Percentiles rank a stretch among this genome's conserved stretches.
These are phyloP conservation scores for Spialia ferax DNA, from an alignment of 2,888 invertebrate species.

Conservation along the genomic window DNA sequence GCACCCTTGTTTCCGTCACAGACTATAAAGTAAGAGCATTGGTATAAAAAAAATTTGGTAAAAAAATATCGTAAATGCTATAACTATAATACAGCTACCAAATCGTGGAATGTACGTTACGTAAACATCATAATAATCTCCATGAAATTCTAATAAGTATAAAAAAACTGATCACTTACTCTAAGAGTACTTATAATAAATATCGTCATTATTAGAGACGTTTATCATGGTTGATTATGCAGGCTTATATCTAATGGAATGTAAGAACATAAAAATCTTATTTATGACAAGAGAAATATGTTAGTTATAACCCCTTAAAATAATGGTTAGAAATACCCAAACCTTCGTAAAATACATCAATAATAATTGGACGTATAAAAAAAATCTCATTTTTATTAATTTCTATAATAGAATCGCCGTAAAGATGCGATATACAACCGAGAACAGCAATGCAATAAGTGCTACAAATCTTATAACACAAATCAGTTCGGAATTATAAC, in stretches of 20 bases:
- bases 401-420: conserved; percentile 31
- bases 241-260: conserved; percentile 78
- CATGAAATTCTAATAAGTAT: conserved; percentile 54
- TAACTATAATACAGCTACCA: conserved; percentile 75
- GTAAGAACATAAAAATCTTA: conserved; percentile 60
- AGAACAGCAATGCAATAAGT: conserved; percentile 28
- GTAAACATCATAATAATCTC: conserved; percentile 72
- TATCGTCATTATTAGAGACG: conserved; percentile 48
- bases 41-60: conserved; percentile 84
- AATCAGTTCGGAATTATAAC: conserved; percentile 32
- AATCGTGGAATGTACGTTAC: conserved; percentile 69
- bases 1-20: conserved; percentile 57
- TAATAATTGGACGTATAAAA: conserved; percentile 48
- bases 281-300: conserved; percentile 58
- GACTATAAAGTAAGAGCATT: conserved; percentile 78
- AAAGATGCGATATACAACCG: conserved; percentile 17
- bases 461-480: conserved; percentile 28
- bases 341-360: conserved; percentile 71
- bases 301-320: conserved; percentile 78
- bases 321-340: conserved; percentile 82
- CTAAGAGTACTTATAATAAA: conserved; percentile 53
- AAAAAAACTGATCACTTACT: conserved; percentile 53
- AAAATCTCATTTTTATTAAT: conserved; percentile 32
- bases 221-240: conserved; percentile 66
- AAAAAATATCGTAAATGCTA: conserved; percentile 76